Evolutionary conservation across 1,140 invertebrate species (phyloP).

Genomic region (Diplogasteroides magnus): DNA sequence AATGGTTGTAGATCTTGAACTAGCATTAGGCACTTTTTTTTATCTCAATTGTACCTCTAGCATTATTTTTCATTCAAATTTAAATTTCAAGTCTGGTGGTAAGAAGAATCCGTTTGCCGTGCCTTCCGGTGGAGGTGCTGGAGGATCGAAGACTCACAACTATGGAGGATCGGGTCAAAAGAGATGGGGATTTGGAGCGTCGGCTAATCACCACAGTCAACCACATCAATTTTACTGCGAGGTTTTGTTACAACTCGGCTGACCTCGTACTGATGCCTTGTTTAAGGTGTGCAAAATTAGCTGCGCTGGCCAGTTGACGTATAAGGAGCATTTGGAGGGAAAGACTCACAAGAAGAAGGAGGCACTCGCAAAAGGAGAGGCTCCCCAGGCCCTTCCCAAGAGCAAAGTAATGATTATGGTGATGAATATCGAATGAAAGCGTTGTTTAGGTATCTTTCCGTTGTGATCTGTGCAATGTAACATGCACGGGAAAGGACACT

Average conservation of each 20-base stretch:
- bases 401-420: no score
- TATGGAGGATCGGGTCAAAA: neutral
- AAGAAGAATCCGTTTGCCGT: neutral
- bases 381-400: neutral
- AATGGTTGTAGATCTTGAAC: no score
- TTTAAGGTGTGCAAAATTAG: constrained; percentile 96
- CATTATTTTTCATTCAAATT: no score
- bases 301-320: constrained; percentile 79
- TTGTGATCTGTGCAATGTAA: constrained; percentile 83
- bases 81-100: no score
- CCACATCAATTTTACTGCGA: neutral
- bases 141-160: neutral
- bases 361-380: constrained; percentile 70
- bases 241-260: no score
- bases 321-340: constrained; percentile 91
- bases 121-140: neutral
- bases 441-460: constrained; percentile 58
- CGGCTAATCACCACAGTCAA: neutral
- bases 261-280: no score
- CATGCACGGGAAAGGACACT: constrained; percentile 91
- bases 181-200: neutral
- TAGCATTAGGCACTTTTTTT: no score
- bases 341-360: constrained; percentile 99
- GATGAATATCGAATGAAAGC: neutral
- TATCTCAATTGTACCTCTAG: no score